Percentiles rank a stretch among this genome's conserved stretches.
These are phyloP conservation scores for Lepidurus packardi DNA, from an alignment of 1,140 invertebrate genomes.

Conservation along the genomic window DNA sequence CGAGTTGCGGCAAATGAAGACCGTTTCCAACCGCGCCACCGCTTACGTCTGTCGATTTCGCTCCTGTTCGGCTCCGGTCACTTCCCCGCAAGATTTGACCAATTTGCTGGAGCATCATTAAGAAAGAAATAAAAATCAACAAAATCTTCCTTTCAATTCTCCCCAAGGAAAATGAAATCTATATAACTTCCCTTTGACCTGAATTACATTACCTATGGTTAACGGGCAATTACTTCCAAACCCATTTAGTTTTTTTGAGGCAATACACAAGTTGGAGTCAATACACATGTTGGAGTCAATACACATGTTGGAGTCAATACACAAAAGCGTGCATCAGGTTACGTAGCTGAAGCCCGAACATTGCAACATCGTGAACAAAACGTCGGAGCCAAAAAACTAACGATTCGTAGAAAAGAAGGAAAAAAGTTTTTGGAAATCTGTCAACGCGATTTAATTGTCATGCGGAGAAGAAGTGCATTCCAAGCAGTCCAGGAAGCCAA, in stretches of 20 bases:
- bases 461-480: neutral
- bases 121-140: neutral
- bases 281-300: too few species aligned
- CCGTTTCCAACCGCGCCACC: constrained; percentile 54
- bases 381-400: neutral
- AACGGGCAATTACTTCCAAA: too few species aligned
- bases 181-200: neutral
- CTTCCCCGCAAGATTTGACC: constrained; percentile 59
- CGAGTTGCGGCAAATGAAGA: constrained; percentile 42
- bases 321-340: neutral
- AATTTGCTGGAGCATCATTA: constrained; percentile 50
- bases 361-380: neutral
- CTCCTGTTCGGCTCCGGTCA: constrained; percentile 70
- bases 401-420: neutral
- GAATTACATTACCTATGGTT: too few species aligned
- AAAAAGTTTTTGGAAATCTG: neutral
- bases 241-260: too few species aligned
- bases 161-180: neutral
- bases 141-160: too few species aligned
- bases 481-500: neutral
- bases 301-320: too few species aligned
- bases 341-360: neutral
- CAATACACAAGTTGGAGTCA: too few species aligned
- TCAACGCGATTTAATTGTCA: constrained; percentile 8
- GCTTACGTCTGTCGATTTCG: constrained; percentile 76